A percentile compares a stretch with the other conserved stretches of the same genome.
Evolutionary conservation across 2,113 vertebrate genomes (phyloP).

Genomic region (Plecturocebus donacophilus): DNA sequence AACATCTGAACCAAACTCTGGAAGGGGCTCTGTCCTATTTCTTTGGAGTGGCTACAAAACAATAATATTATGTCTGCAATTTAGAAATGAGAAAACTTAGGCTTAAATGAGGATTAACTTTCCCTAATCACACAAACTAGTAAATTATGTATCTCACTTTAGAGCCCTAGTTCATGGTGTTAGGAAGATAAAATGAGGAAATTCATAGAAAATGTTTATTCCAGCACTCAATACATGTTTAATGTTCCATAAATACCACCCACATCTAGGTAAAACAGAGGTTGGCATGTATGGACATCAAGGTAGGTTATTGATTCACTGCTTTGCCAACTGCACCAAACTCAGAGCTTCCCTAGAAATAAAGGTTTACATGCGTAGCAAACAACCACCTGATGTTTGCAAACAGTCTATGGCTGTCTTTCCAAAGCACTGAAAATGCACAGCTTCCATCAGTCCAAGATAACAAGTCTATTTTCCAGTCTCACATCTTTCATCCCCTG

Average conservation of each 20-base stretch:
- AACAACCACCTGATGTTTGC: background rate
- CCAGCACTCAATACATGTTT: background rate
- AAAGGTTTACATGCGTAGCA: background rate
- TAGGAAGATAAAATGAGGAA: background rate
- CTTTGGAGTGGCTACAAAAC: background rate
- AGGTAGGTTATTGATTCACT: no score
- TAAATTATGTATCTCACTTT: background rate
- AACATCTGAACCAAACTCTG: background rate
- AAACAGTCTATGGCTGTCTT: background rate
- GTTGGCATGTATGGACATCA: no score
- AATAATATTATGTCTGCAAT: background rate
- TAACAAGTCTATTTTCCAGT: constrained; percentile 47
- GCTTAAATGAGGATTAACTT: background rate
- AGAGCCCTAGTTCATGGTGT: background rate
- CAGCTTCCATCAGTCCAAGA: background rate
- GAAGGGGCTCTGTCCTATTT: background rate
- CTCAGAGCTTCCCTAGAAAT: background rate
- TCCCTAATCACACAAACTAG: background rate
- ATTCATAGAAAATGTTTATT: background rate
- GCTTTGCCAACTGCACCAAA: background rate
- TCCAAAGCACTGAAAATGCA: background rate
- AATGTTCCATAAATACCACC: background rate
- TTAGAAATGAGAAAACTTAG: background rate
- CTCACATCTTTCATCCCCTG: constrained; percentile 21
- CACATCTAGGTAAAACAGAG: background rate